phyloP scores from a whole-genome alignment of 1,140 invertebrate species.

The Radopholus similis region DNA sequence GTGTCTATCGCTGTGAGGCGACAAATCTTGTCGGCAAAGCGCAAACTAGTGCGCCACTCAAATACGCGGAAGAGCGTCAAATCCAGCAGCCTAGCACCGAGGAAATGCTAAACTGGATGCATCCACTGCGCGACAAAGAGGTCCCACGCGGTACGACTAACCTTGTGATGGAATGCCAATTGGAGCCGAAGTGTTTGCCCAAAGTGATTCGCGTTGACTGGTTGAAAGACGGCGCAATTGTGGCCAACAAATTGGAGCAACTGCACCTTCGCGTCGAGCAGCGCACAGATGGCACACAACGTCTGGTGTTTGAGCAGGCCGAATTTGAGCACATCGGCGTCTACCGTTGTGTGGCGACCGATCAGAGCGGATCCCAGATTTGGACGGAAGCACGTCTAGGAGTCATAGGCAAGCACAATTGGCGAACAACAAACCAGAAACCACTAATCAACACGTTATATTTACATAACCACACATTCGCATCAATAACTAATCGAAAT shows the following conservation, averaged over 20 bases:
- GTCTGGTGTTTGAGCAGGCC: constrained; percentile 41
- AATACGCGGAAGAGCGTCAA: constrained; percentile 35
- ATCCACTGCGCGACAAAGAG: constrained; percentile 22
- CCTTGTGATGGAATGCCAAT: constrained; percentile 42
- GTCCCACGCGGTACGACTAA: constrained; percentile 12
- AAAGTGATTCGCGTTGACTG: constrained; percentile 14
- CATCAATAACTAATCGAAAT: not conserved
- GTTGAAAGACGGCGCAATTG: constrained; percentile 29
- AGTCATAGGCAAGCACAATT: constrained; percentile 38
- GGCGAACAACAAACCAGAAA: too few relatives aligned
- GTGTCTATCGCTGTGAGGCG: constrained; percentile 40
- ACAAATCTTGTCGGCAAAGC: constrained; percentile 35
- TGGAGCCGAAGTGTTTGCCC: constrained; percentile 19
- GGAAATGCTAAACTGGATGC: constrained; percentile 31
- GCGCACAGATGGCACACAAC: constrained; percentile 66
- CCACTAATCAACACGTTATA: too few relatives aligned
- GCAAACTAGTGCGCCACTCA: constrained; percentile 27
- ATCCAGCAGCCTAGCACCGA: constrained; percentile 22
- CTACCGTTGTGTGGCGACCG: constrained; percentile 44
- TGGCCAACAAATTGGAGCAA: constrained; percentile 19
- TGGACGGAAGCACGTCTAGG: constrained; percentile 36
- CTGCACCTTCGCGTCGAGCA: constrained; percentile 14
- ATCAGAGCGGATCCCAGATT: constrained; percentile 29
- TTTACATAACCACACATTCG: not conserved
- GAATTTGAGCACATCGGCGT: constrained; percentile 47